Percentiles rank a stretch among this genome's conserved stretches.
phyloP scores from a whole-genome alignment of 2,113 vertebrate genomes.

The Orientallactaga bullata region DNA sequence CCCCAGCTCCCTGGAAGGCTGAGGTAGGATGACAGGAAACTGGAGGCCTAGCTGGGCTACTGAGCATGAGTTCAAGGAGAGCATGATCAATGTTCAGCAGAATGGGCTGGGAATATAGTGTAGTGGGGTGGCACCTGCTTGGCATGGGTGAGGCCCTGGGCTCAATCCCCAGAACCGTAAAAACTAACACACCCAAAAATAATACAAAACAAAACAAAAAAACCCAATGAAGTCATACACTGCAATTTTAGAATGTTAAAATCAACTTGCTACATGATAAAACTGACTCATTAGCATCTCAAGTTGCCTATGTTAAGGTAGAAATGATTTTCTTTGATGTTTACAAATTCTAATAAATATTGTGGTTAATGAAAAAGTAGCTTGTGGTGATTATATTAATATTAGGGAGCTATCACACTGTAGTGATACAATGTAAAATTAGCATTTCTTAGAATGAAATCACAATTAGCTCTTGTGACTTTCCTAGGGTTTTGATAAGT shows the following conservation, averaged over 20 bases:
- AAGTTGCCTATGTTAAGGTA: slow-evolving; percentile 15
- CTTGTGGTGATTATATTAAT: not conserved
- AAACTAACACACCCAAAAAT: not conserved
- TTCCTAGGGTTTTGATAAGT: not conserved
- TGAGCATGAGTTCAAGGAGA: not conserved
- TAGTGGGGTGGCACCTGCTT: not conserved
- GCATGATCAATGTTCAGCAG: not conserved
- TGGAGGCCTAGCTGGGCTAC: too few species aligned
- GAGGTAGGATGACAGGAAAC: not conserved
- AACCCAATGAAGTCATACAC: not conserved
- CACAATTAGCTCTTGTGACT: not conserved
- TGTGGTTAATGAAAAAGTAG: not conserved
- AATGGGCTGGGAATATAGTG: not conserved
- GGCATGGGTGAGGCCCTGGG: not conserved
- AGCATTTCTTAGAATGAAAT: slow-evolving; percentile 31
- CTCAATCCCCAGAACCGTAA: not conserved
- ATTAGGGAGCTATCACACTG: not conserved
- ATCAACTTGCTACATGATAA: not conserved
- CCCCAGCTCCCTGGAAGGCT: not conserved
- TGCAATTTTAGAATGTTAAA: not conserved
- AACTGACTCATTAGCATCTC: not conserved
- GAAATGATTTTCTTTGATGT: slow-evolving; percentile 27
- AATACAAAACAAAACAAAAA: not conserved
- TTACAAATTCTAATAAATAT: not conserved
- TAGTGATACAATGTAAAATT: not conserved